phyloP scores from a whole-genome alignment of 2,888 invertebrate genomes.

The Lottia gigantea region DNA sequence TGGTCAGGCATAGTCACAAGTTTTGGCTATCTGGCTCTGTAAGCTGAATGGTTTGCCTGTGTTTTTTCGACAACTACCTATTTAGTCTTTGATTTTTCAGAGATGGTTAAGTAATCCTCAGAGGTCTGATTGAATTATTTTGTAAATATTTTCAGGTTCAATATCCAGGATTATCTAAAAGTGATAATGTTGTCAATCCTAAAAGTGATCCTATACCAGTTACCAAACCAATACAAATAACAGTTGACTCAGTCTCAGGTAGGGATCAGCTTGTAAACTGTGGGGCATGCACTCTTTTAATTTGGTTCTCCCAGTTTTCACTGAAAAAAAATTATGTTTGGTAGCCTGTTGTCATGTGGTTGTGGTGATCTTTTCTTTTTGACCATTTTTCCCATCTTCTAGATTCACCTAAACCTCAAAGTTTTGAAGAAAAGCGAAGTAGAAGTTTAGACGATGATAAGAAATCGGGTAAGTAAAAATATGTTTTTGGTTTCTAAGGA shows the following conservation, averaged over 20 bases:
- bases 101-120: no score
- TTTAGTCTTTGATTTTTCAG: no score
- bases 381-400: neutral
- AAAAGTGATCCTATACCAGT: slow-evolving; percentile 8
- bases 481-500: neutral
- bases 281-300: neutral
- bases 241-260: neutral
- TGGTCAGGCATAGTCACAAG: no score
- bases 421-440: slow-evolving; percentile 55
- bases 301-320: no score
- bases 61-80: no score
- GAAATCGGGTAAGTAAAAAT: slow-evolving; percentile 15
- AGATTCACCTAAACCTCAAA: slow-evolving; percentile 23
- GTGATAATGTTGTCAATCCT: neutral
- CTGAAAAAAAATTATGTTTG: no score
- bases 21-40: no score
- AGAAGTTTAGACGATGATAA: slow-evolving; percentile 56
- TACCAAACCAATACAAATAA: slow-evolving; percentile 1
- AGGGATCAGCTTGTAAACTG: neutral
- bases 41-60: no score
- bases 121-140: no score
- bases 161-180: no score
- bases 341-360: no score
- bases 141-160: no score
- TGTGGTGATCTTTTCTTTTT: neutral